Evolutionary conservation across 1,140 invertebrate species (phyloP).

Genomic region (Cotesia vestalis): DNA sequence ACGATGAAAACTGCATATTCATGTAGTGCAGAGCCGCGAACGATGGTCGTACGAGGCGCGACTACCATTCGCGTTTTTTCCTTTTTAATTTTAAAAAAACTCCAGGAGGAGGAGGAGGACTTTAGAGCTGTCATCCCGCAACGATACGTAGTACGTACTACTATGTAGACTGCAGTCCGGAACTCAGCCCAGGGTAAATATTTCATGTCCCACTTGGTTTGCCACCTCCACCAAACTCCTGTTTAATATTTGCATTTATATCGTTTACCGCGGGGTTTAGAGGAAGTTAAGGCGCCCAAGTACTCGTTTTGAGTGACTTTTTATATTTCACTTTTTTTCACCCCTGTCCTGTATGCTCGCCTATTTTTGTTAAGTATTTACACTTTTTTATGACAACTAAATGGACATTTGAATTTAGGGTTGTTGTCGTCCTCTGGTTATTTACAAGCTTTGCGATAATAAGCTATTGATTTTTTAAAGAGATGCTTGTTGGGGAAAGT

Average conservation of each 20-base stretch:
- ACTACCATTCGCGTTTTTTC: conserved; percentile 51
- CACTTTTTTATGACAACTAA: too few species aligned
- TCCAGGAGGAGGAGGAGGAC: neutral
- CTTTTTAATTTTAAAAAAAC: neutral
- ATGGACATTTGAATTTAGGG: too few species aligned
- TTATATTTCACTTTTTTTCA: neutral
- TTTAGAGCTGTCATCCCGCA: conserved; percentile 33
- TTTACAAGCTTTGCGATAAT: too few species aligned
- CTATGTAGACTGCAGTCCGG: neutral
- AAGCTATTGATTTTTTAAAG: too few species aligned
- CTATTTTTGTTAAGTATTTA: too few species aligned
- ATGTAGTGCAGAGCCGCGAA: conserved; percentile 52
- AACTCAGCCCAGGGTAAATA: conserved; percentile 28
- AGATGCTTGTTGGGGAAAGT: too few species aligned
- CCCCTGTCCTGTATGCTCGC: too few species aligned
- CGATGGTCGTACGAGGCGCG: conserved; percentile 47
- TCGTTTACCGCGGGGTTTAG: conserved; percentile 20
- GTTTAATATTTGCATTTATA: conserved; percentile 34
- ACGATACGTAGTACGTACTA: conserved; percentile 6
- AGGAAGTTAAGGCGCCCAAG: conserved; percentile 3
- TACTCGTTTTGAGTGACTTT: conserved; percentile 16
- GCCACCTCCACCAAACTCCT: neutral
- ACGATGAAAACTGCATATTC: conserved; percentile 66
- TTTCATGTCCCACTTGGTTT: conserved; percentile 31
- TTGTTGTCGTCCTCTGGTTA: too few species aligned